These are phyloP conservation scores for Teleogryllus occipitalis DNA, from an alignment of 1,140 invertebrate species.

Conservation along the genomic window DNA sequence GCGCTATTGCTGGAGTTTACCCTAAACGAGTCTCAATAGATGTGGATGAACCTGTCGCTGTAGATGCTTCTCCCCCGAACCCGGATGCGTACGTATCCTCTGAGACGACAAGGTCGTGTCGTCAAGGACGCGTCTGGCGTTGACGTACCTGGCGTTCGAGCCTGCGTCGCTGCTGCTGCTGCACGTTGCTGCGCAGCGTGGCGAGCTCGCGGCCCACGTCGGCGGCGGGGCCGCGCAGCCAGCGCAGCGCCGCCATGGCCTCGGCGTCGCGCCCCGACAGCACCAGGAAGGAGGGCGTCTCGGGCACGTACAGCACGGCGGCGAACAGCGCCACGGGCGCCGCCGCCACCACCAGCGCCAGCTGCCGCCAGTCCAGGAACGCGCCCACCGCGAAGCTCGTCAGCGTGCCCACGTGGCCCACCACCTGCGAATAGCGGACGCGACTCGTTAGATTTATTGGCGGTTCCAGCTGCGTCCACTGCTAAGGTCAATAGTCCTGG, in stretches of 20 bases:
- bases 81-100: no score
- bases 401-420: constrained; percentile 75
- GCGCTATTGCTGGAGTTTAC: no score
- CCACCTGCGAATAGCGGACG: constrained; percentile 33
- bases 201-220: constrained; percentile 62
- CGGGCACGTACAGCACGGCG: constrained; percentile 63
- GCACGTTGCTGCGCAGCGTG: constrained; percentile 57
- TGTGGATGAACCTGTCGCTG: no score
- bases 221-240: constrained; percentile 62
- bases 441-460: no score
- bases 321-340: constrained; percentile 62
- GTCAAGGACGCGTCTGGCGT: not conserved
- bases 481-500: no score
- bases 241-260: constrained; percentile 63
- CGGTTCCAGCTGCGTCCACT: no score
- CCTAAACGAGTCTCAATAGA: no score
- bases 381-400: constrained; percentile 72
- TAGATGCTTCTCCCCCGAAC: no score
- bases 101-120: no score
- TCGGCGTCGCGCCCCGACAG: constrained; percentile 63
- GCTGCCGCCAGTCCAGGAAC: constrained; percentile 69
- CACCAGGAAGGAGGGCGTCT: constrained; percentile 73
- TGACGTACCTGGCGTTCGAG: not conserved
- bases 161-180: constrained; percentile 32
- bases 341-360: constrained; percentile 63